Conservation (phyloP, 2,113 vertebrate genomes). For the Amphiprion percula region DNA sequence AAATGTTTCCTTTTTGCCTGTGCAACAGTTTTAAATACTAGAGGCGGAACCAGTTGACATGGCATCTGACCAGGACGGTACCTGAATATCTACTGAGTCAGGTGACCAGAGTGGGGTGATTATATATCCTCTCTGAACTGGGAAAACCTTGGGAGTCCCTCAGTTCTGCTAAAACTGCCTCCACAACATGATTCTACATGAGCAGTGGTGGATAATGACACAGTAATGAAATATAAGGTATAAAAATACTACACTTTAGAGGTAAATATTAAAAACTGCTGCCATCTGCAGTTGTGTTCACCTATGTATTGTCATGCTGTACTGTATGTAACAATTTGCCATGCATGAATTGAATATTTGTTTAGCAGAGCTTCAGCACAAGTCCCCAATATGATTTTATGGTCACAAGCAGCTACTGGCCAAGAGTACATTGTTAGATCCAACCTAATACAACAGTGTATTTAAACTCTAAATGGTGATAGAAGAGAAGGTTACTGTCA, state of each 20-base stretch:
- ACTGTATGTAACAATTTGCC: neutral
- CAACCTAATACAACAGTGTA: too few species aligned
- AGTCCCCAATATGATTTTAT: too few species aligned
- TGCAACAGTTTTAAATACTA: too few species aligned
- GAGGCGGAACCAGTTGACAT: neutral
- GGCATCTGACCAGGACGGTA: neutral
- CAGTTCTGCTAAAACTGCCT: neutral
- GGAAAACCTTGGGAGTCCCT: neutral
- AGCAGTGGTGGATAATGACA: neutral
- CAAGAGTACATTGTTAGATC: too few species aligned
- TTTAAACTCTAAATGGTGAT: too few species aligned
- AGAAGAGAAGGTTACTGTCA: neutral
- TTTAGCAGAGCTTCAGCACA: neutral
- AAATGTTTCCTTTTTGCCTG: too few species aligned
- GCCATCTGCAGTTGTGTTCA: neutral
- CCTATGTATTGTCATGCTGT: rapidly evolving
- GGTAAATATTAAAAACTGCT: too few species aligned
- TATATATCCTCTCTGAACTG: neutral
- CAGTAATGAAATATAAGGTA: too few species aligned
- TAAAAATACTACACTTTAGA: too few species aligned
- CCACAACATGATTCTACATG: neutral
- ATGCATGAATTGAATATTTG: slow-evolving; percentile 1
- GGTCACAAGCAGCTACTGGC: too few species aligned
- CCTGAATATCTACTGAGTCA: neutral
- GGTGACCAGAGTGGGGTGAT: neutral